Evolutionary conservation across 2,113 vertebrate species (phyloP).

Genomic region (Pachypanchax playfairii): DNA sequence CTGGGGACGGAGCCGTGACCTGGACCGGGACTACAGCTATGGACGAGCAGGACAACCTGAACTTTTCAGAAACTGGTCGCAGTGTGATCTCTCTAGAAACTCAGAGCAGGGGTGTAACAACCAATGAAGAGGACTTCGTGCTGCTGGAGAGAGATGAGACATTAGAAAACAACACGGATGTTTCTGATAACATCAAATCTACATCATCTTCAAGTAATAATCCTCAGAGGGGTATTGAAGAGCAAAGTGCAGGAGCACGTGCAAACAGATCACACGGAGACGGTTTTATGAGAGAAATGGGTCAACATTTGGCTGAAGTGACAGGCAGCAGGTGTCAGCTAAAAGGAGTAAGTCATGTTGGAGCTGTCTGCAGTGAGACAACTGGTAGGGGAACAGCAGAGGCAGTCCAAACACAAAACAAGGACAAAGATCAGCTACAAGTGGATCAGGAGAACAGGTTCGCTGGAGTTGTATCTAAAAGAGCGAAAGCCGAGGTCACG

Average conservation of each 20-base stretch:
- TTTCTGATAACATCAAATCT: background rate
- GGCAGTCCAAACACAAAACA: slow-evolving; percentile 8
- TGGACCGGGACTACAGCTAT: slow-evolving; percentile 44
- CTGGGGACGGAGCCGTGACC: slow-evolving; percentile 23
- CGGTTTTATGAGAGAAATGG: slow-evolving; percentile 38
- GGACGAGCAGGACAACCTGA: slow-evolving; percentile 54
- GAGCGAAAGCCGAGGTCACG: slow-evolving; percentile 25
- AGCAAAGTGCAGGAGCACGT: slow-evolving; percentile 18
- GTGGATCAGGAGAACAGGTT: slow-evolving; percentile 39
- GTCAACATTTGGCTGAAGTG: slow-evolving; percentile 60
- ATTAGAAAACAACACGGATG: slow-evolving; percentile 14
- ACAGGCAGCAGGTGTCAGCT: slow-evolving; percentile 72
- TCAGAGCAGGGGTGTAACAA: slow-evolving; percentile 3
- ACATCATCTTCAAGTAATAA: slow-evolving; percentile 9
- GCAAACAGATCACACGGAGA: slow-evolving; percentile 24
- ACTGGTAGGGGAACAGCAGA: slow-evolving; percentile 43
- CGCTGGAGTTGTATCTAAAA: slow-evolving; percentile 47
- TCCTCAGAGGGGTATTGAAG: background rate
- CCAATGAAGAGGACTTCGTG: slow-evolving; percentile 67
- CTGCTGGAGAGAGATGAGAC: slow-evolving; percentile 53
- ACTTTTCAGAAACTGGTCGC: slow-evolving; percentile 9
- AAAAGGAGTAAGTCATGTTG: slow-evolving; percentile 57
- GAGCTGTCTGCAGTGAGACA: slow-evolving; percentile 45
- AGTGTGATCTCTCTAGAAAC: slow-evolving; percentile 1
- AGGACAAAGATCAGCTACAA: slow-evolving; percentile 5